phyloP scores from a whole-genome alignment of 2,797 vertebrate species.

The Neosalanx taihuensis region DNA sequence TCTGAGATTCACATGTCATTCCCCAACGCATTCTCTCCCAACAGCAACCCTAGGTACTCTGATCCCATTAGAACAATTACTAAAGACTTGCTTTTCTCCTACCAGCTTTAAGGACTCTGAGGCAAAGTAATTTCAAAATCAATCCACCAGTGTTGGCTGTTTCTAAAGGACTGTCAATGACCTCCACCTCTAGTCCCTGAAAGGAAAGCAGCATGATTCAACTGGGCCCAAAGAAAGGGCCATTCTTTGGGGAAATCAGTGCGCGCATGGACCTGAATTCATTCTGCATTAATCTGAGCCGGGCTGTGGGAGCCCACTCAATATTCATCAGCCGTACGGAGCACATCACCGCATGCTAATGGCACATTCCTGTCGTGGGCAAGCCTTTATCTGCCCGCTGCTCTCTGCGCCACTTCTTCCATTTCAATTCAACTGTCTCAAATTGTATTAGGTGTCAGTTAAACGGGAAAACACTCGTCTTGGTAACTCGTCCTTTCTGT shows the following conservation, averaged over 20 bases:
- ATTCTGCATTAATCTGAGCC: slow-evolving; percentile 70
- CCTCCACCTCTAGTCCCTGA: slow-evolving; percentile 72
- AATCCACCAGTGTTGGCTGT: slow-evolving; percentile 64
- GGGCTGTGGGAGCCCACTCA: slow-evolving; percentile 82
- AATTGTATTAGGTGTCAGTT: slow-evolving; percentile 1
- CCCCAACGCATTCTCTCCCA: slow-evolving; percentile 67
- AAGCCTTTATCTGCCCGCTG: slow-evolving; percentile 34
- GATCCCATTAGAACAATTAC: slow-evolving; percentile 72
- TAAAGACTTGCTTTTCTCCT: slow-evolving; percentile 53
- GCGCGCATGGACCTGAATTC: slow-evolving; percentile 82
- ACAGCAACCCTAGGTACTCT: slow-evolving; percentile 69
- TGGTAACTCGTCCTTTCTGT: no score
- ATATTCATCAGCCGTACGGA: slow-evolving; percentile 77
- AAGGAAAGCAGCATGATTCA: slow-evolving; percentile 83
- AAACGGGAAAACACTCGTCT: neutral
- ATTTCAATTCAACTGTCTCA: slow-evolving; percentile 19
- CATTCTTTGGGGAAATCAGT: slow-evolving; percentile 83
- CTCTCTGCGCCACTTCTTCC: slow-evolving; percentile 16
- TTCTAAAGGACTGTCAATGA: slow-evolving; percentile 82
- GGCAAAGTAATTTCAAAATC: slow-evolving; percentile 49
- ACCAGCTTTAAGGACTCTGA: slow-evolving; percentile 33
- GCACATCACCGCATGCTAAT: slow-evolving; percentile 66
- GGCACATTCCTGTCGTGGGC: slow-evolving; percentile 53
- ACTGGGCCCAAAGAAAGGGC: slow-evolving; percentile 79
- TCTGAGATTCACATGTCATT: slow-evolving; percentile 69